These are phyloP conservation scores for Drosophila paranaensis DNA, from an alignment of 2,888 invertebrate genomes.

Conservation along the genomic window DNA sequence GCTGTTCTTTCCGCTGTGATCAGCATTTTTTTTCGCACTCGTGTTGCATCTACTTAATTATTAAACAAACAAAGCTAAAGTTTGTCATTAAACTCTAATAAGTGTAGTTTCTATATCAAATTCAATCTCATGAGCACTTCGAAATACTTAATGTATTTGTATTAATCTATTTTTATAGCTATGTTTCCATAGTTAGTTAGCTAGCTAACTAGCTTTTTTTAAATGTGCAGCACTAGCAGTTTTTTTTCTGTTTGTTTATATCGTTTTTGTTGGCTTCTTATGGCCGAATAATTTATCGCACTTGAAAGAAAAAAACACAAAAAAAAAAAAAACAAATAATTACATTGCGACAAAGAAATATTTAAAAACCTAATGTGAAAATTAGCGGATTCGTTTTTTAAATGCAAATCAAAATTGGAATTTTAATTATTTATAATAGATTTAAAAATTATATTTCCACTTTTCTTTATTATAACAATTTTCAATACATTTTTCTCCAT, in stretches of 20 bases:
- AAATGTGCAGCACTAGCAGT: constrained; percentile 13
- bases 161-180: background rate
- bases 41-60: background rate
- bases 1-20: background rate
- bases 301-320: background rate
- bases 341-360: constrained; percentile 30
- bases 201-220: background rate
- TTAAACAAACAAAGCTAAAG: background rate
- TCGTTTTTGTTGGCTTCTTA: constrained; percentile 26
- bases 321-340: background rate
- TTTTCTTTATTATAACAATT: background rate
- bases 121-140: background rate
- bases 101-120: background rate
- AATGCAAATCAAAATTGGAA: too few relatives aligned
- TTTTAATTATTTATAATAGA: too few relatives aligned
- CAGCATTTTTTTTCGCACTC: background rate
- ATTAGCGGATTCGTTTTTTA: too few relatives aligned
- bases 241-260: constrained; percentile 51
- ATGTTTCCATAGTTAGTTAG: background rate
- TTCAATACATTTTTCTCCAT: constrained; percentile 2
- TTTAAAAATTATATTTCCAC: too few relatives aligned
- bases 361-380: background rate
- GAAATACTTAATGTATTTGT: background rate
- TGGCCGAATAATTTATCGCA: constrained; percentile 49
- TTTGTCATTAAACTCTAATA: background rate